Conservation (phyloP, 2,888 invertebrate genomes). For the Notodonta dromedarius region DNA sequence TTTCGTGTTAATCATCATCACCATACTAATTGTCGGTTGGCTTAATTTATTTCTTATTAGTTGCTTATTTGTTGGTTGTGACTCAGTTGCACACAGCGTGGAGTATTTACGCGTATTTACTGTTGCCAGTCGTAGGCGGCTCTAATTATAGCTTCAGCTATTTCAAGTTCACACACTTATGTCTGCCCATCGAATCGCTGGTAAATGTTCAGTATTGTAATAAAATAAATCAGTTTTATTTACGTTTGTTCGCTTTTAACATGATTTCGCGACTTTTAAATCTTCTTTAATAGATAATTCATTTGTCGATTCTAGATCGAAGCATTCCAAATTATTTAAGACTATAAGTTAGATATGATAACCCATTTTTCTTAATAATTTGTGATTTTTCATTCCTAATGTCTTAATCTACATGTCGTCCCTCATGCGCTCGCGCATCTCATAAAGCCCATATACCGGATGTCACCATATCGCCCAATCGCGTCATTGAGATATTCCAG, state of each 20-base stretch:
- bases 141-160: slow-evolving; percentile 55
- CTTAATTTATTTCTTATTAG: slow-evolving; percentile 14
- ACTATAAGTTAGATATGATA: no score
- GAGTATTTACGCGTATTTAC: slow-evolving; percentile 45
- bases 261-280: not conserved
- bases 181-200: slow-evolving; percentile 22
- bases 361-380: no score
- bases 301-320: not conserved
- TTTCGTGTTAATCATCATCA: no score
- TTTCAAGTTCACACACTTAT: slow-evolving; percentile 67
- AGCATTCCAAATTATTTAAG: no score
- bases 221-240: slow-evolving; percentile 7
- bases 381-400: not conserved
- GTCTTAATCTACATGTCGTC: slow-evolving; percentile 3
- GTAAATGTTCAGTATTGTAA: slow-evolving; percentile 11
- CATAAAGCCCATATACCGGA: slow-evolving; percentile 36
- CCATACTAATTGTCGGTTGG: not conserved
- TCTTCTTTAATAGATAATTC: not conserved
- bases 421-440: slow-evolving; percentile 10
- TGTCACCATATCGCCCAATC: slow-evolving; percentile 33
- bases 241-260: not conserved
- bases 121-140: slow-evolving; percentile 47
- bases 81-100: slow-evolving; percentile 29
- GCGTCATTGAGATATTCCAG: slow-evolving; percentile 18
- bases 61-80: slow-evolving; percentile 21